Percentiles rank a stretch among this genome's conserved stretches.
phyloP scores from a whole-genome alignment of 2,888 invertebrate genomes.

The Amphipoea lucens region DNA sequence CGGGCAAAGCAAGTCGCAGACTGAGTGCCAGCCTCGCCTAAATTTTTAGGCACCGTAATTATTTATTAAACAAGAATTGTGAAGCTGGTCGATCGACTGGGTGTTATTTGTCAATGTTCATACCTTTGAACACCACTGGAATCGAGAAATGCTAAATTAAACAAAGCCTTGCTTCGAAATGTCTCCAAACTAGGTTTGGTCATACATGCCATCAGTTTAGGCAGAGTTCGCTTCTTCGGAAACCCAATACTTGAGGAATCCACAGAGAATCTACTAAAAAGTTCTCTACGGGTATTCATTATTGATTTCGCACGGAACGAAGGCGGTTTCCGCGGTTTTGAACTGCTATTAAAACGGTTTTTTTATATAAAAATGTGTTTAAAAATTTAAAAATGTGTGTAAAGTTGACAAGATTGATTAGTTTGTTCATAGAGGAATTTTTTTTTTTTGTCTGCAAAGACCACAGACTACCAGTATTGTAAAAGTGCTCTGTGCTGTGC shows the following conservation, averaged over 20 bases:
- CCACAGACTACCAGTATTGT: too few species aligned
- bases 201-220: slow-evolving; percentile 86
- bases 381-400: background rate
- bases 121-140: slow-evolving; percentile 86
- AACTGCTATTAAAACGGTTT: background rate
- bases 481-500: too few species aligned
- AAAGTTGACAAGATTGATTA: background rate
- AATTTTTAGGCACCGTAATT: too few species aligned
- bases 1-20: background rate
- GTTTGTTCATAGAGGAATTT: too few species aligned
- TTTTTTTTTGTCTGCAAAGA: too few species aligned
- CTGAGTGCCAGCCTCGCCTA: background rate
- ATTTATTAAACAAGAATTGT: background rate
- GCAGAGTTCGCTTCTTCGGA: slow-evolving; percentile 75
- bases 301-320: background rate
- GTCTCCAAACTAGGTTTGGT: slow-evolving; percentile 84
- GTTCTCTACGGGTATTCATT: background rate
- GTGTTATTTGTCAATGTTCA: background rate
- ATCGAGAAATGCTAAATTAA: slow-evolving; percentile 79
- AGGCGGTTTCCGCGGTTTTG: too few species aligned
- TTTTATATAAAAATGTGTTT: background rate
- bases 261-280: background rate
- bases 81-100: background rate
- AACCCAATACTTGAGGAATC: background rate
- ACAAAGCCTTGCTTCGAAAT: slow-evolving; percentile 80